Base-by-base conservation (phyloP, 2,113 vertebrate species). In the Scortum barcoo region DNA sequence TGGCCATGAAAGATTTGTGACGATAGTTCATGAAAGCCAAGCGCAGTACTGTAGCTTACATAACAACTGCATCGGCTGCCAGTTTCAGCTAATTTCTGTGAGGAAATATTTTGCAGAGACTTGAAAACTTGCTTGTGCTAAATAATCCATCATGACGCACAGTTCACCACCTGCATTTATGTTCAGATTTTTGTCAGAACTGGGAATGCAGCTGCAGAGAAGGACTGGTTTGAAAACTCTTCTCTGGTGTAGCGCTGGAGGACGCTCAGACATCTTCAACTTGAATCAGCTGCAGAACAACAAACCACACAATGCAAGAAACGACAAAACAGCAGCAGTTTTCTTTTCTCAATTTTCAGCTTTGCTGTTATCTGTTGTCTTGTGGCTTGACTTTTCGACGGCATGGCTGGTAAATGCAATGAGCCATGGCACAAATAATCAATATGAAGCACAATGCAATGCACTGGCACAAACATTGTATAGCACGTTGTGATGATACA, bases 341-440 rank as follows among this genome's bases (percentile, higher is more conserved):
- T n/a, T 26, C 33, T 75, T 42, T 44, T 53, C 63, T 48, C 26
- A 26, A 2, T 36, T 42, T 24, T 1, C 28, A 40, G n/a, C 28
- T 76, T 61, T 42, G 71, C 20, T 26, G 10, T 7, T 19, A 66
- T 65, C 57, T 38, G 51, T 19, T 10, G 20, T 51, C 14, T 36
- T 24, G n/a, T 53, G 63, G 5, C 16, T 68, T 46, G 46, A 57
- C 11, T 51, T 69, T 71, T 66, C 4, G 20, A 75, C 85, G 69
- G 33, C 16, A 9, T 24, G 10, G 48, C 30, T 40, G 56, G 65
- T 58, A 65, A 78, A 69, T 61, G 60, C 44, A 76, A 36, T 66
- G 44, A 71, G 38, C 26, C 48, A 28, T 70, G 44, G 20, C 80
- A 79, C 75, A 65, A 57, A 46, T 56, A 57, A 63, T 84, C 86